Evolutionary conservation across 2,797 vertebrate genomes (phyloP), one percentile per base, ranked within the genome.

Genomic region (Dicrostonyx torquatus): DNA sequence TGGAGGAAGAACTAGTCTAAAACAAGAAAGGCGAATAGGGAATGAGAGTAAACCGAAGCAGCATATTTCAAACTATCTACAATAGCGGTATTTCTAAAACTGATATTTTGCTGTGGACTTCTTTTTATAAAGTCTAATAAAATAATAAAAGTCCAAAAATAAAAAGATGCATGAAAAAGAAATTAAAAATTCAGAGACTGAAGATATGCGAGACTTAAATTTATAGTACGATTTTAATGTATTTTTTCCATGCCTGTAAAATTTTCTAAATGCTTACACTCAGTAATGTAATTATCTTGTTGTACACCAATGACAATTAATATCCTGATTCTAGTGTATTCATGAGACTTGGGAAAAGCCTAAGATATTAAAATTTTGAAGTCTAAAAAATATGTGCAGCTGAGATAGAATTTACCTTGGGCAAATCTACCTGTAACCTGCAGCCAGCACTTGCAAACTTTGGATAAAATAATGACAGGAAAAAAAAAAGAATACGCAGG

Each of bases 221-320:
- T 68, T 93, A 34, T 78, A 37, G 58, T 89, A 88, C 18, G 34
- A 83, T 90, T 89, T 31, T 45, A 29, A 89, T 37, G 82, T 3
- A 13, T n/a, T 89, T 70, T 40, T 50, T 43, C 88, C 78, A 79
- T 68, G 64, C 14, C 31, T 73, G 34, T 86, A 55, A 79, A 43
- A 64, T 6, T 87, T 95, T 78, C 50, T 90, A 78, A 87, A 93
- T 78, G 26, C 53, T 78, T n/a, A 85, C 53, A 17, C 20, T 88
- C 20, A 82, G 9, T 82, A 90, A 73, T 78, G 1, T n/a, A 84
- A 48, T 75, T 86, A 73, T 77, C 62, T 90, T 45, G 34, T 53
- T 89, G 34, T 1, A 4, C 31, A 91, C 18, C 40, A 78, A 12
- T 76, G 64, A 62, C 7, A 55, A 48, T 73, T 92, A 40, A n/a